phyloP scores from a whole-genome alignment of 1,140 invertebrate species.

The Halesus radiatus region DNA sequence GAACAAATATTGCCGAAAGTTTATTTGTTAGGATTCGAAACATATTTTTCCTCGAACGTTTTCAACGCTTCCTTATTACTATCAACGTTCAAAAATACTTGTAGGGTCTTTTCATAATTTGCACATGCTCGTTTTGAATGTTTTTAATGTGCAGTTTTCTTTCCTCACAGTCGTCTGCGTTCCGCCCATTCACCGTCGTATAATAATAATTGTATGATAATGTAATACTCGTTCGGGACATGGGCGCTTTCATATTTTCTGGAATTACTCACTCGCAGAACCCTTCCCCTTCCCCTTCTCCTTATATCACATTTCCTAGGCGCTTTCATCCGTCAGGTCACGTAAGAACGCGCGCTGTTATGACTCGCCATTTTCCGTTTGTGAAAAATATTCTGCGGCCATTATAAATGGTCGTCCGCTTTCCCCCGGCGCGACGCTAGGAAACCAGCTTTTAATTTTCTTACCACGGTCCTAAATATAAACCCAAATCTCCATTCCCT shows the following conservation, averaged over 20 bases:
- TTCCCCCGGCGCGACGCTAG: background rate
- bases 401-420: constrained; percentile 25
- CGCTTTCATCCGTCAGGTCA: constrained; percentile 46
- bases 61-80: too few relatives aligned
- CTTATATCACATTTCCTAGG: constrained; percentile 40
- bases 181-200: background rate
- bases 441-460: constrained; percentile 44
- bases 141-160: too few relatives aligned
- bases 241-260: constrained; percentile 26
- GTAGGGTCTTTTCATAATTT: too few relatives aligned
- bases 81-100: too few relatives aligned
- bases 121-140: too few relatives aligned
- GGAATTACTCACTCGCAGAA: constrained; percentile 13
- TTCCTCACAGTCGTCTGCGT: background rate
- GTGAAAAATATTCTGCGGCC: constrained; percentile 43
- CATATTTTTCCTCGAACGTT: too few relatives aligned
- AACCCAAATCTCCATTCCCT: constrained; percentile 29
- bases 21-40: too few relatives aligned
- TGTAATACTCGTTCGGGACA: constrained; percentile 39
- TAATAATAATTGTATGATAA: constrained; percentile 43
- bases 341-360: constrained; percentile 45
- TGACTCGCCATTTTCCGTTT: constrained; percentile 48
- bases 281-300: background rate
- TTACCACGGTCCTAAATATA: constrained; percentile 28
- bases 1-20: too few relatives aligned